Percentiles rank a stretch among this genome's conserved stretches.
Evolutionary conservation across 1,140 invertebrate genomes (phyloP).

Genomic region (Meteorus sp.): DNA sequence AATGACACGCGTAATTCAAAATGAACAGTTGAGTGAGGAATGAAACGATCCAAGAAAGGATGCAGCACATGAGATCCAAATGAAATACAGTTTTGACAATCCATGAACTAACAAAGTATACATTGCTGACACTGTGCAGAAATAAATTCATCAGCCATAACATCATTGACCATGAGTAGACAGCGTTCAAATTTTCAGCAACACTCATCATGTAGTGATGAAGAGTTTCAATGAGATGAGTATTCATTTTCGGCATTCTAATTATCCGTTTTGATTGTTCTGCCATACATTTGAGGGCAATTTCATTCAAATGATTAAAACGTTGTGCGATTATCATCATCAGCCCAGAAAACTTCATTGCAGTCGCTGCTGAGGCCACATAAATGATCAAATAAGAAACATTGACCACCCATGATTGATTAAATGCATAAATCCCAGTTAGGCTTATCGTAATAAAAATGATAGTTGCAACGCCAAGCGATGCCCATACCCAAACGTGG

Average conservation of each 20-base stretch:
- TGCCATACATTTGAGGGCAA: constrained; percentile 29
- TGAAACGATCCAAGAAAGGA: no score
- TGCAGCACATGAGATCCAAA: constrained; percentile 39
- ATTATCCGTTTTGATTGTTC: constrained; percentile 13
- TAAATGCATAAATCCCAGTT: constrained; percentile 42
- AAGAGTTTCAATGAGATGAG: constrained; percentile 36
- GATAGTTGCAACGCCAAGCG: constrained; percentile 24
- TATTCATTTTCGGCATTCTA: constrained; percentile 1
- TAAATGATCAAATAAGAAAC: constrained; percentile 43
- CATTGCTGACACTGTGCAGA: constrained; percentile 40
- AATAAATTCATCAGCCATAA: constrained; percentile 45
- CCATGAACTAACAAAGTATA: constrained; percentile 47
- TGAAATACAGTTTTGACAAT: no score
- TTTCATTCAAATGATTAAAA: constrained; percentile 43
- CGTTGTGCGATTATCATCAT: constrained; percentile 40
- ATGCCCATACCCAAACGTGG: constrained; percentile 32
- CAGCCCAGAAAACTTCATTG: constrained; percentile 44
- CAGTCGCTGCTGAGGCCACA: constrained; percentile 32
- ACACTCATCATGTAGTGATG: constrained; percentile 42
- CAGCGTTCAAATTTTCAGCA: constrained; percentile 36
- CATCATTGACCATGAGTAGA: constrained; percentile 42
- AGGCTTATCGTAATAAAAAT: constrained; percentile 41
- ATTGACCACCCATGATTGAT: constrained; percentile 38
- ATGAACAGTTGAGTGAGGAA: constrained; percentile 46
- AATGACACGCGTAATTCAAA: constrained; percentile 43